Evolutionary conservation across 1,140 invertebrate species (phyloP), one percentile per base, ranked within the genome.

Genomic region (Pectinophora gossypiella): DNA sequence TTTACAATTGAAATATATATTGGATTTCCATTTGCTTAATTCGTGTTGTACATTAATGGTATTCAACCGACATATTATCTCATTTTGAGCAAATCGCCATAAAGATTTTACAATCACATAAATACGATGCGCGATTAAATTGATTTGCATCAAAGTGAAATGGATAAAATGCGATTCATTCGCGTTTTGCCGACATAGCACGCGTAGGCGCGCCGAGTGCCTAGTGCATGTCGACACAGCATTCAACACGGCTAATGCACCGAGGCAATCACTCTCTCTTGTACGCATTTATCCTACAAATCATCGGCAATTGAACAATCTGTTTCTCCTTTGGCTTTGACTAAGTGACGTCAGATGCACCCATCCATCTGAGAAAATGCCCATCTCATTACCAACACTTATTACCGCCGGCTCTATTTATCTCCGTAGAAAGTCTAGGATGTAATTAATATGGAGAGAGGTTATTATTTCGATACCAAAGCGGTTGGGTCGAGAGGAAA

Each of bases 371-470:
- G 6, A 40, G 19, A 44, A 44, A 3, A 13, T 7, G 19, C 42
- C 42, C 42, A 57, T 72, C 77, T 81, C 72, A 81, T 81, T 80
- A 83, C 64, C 51, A 62, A 55, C 63, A 18, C 62, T 59, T 67
- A 73, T 76, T 76, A 76, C 66, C 53, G 15, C 49, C 48, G 45
- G 51, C 43, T 50, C 67, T 69, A 76, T 80, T 77, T 81, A 78
- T 81, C 71, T 81, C 60, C 48, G 68, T 81, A 81, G 76, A 78
- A 78, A 83, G 71, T 84, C 73, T 84, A 78, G 79, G 72, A 78
- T 70, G 72, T 75, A 82, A 84, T 86, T 79, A 86, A 83, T 84
- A 83, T 83, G 58, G 67, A 79, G 73, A 72, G 64, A 77, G 77
- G 76, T 81, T 79, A 81, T 84, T 84, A 85, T 76, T 79, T 67